phyloP scores from a whole-genome alignment of 2,113 vertebrate species.

The Austrofundulus limnaeus region DNA sequence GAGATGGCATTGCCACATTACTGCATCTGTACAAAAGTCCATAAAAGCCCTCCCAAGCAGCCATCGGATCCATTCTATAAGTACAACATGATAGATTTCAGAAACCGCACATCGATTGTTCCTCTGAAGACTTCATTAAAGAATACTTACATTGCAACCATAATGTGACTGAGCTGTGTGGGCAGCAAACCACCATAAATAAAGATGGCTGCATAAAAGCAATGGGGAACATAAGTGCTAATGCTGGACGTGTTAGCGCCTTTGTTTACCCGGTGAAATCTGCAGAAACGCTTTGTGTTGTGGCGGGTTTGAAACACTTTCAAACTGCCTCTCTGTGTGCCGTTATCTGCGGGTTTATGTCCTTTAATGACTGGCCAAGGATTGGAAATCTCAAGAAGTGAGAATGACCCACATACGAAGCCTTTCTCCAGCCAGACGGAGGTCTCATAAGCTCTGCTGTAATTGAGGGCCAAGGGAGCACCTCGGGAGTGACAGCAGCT shows the following conservation, averaged over 20 bases:
- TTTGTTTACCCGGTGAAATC: constrained; percentile 3
- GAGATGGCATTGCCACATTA: too few relatives aligned
- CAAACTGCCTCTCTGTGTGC: constrained; percentile 1
- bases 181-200: constrained; percentile 4
- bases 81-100: not conserved
- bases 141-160: constrained; percentile 17
- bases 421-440: constrained; percentile 34
- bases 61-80: not conserved
- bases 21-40: not conserved
- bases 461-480: constrained; percentile 55
- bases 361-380: not conserved
- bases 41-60: not conserved
- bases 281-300: constrained; percentile 15
- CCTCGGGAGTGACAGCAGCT: constrained; percentile 52
- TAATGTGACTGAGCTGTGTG: constrained; percentile 10
- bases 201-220: constrained; percentile 6
- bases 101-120: constrained; percentile 2
- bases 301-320: not conserved
- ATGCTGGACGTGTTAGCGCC: constrained; percentile 14
- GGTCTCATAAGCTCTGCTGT: constrained; percentile 46
- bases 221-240: constrained; percentile 14
- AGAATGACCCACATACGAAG: constrained; percentile 50
- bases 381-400: constrained; percentile 20
- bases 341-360: constrained; percentile 30
- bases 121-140: constrained; percentile 43